Evolutionary conservation across 64 coral and sea anemone genomes (phyloP).

Genomic region (Stichodactyla mertensii): DNA sequence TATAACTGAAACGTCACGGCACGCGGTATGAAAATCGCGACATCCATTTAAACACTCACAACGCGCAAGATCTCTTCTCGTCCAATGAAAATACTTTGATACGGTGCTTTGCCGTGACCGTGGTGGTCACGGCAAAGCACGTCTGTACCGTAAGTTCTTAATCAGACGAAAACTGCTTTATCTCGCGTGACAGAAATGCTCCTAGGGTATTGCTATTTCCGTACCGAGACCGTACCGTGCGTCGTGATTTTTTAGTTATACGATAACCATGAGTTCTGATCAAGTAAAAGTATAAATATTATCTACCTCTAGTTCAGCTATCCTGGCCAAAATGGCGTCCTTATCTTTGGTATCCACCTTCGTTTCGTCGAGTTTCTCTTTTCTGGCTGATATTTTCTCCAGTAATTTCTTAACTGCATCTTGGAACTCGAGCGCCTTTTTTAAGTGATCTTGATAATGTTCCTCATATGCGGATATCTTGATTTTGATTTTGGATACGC

Average conservation of each 20-base stretch:
- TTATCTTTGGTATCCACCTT: constrained; percentile 58
- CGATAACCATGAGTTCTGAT: not conserved
- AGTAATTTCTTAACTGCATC: constrained; percentile 58
- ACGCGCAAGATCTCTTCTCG: not conserved
- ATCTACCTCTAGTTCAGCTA: constrained; percentile 73
- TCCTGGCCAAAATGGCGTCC: constrained; percentile 49
- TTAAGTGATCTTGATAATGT: constrained; percentile 84
- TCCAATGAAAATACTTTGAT: too few relatives aligned
- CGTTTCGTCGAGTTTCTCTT: constrained; percentile 37
- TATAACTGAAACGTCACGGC: not conserved
- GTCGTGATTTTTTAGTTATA: not conserved
- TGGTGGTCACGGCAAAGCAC: too few relatives aligned
- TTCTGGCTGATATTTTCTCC: constrained; percentile 64
- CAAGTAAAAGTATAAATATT: not conserved
- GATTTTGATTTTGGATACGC: constrained; percentile 64
- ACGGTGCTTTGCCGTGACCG: too few relatives aligned
- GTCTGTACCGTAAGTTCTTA: too few relatives aligned
- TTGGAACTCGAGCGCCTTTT: constrained; percentile 67
- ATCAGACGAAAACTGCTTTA: too few relatives aligned
- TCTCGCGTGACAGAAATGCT: too few relatives aligned
- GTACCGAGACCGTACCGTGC: too few relatives aligned
- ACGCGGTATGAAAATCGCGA: not conserved
- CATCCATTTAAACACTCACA: too few relatives aligned
- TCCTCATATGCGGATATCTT: constrained; percentile 70
- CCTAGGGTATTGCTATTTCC: too few relatives aligned